phyloP scores from a whole-genome alignment of 2,113 vertebrate genomes.

The Castor canadensis region DNA sequence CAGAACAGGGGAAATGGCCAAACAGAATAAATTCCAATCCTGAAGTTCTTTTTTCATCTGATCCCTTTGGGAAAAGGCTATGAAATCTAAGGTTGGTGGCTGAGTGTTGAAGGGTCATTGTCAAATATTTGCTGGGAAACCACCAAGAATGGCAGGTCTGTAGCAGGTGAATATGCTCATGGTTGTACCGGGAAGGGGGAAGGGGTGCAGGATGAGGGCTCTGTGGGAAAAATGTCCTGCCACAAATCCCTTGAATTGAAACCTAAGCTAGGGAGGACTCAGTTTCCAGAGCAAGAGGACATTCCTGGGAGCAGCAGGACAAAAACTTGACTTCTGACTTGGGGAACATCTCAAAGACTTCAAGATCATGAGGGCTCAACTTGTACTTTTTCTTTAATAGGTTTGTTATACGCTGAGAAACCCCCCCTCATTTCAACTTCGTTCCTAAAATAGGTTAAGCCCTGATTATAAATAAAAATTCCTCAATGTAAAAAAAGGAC shows the following conservation, averaged over 20 bases:
- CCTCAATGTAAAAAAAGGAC: background rate
- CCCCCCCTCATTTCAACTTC: background rate
- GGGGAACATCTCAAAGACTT: background rate
- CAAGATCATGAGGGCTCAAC: background rate
- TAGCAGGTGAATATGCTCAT: background rate
- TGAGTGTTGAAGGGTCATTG: background rate
- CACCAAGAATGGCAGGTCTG: background rate
- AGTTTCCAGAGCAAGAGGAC: background rate
- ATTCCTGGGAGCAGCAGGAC: background rate
- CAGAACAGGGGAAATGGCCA: background rate
- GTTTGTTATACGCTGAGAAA: too few relatives aligned
- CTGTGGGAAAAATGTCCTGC: background rate
- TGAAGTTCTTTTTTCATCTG: background rate
- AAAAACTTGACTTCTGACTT: background rate
- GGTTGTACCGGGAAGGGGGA: background rate
- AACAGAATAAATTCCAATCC: background rate
- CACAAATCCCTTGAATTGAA: background rate
- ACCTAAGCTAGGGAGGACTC: background rate
- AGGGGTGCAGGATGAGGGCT: background rate
- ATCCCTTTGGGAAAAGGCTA: background rate
- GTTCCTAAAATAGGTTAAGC: slow-evolving; percentile 6
- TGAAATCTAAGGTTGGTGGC: background rate
- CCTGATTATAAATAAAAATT: slow-evolving; percentile 2
- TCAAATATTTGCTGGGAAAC: background rate
- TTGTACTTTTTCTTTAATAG: background rate